Percentiles rank a stretch among this genome's conserved stretches.
These are phyloP conservation scores for Sinodicranocentrus sp. DNA, from an alignment of 2,888 invertebrate genomes.

Conservation along the genomic window DNA sequence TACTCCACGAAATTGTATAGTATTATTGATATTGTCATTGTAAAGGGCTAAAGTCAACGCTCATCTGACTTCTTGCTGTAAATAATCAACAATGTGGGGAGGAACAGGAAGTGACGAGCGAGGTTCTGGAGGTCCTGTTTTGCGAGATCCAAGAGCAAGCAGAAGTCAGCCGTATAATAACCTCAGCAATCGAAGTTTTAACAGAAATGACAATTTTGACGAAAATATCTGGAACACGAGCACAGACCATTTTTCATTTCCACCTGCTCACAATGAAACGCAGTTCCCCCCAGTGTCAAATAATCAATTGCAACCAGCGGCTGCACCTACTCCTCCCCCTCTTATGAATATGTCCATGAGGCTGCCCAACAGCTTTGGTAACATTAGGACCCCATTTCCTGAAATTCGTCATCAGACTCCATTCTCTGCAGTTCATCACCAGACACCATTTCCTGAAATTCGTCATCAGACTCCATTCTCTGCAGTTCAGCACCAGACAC, in stretches of 20 bases:
- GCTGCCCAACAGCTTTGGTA: too few species aligned
- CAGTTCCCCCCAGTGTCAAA: not conserved
- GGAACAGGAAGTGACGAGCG: conserved; percentile 11
- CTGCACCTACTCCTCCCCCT: too few species aligned
- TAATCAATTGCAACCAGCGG: too few species aligned
- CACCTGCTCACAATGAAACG: not conserved
- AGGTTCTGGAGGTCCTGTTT: conserved; percentile 26
- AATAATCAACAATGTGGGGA: conserved; percentile 22
- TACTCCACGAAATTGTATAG: too few species aligned
- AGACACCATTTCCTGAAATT: conserved; percentile 4
- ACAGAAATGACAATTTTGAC: not conserved
- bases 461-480: too few species aligned
- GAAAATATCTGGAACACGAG: not conserved
- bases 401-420: not conserved
- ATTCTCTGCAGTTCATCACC: not conserved
- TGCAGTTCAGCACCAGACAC: too few species aligned
- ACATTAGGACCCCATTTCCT: too few species aligned
- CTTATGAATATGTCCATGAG: too few species aligned
- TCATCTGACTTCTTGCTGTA: too few species aligned
- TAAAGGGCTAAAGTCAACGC: too few species aligned
- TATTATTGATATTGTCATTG: too few species aligned
- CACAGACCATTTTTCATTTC: not conserved
- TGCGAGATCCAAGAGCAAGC: conserved; percentile 31
- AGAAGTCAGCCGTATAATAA: conserved; percentile 17
- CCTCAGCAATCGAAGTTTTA: not conserved